Evolutionary conservation across 2,113 vertebrate genomes (phyloP).

Genomic region (Ptilonorhynchus violaceus): DNA sequence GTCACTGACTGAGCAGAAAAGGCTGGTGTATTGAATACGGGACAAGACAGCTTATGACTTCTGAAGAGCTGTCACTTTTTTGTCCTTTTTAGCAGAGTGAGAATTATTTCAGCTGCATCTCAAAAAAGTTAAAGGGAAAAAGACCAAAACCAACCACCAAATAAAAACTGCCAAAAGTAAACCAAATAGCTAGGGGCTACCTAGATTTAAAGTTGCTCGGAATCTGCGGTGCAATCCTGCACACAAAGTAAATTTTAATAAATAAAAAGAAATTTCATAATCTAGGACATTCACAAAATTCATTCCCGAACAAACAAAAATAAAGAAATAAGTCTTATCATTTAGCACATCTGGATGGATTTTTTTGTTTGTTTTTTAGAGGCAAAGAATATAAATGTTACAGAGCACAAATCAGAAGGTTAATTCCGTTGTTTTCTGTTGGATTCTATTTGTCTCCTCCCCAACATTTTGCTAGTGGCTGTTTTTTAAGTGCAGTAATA

Average conservation of each 20-base stretch:
- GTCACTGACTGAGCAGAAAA: background rate
- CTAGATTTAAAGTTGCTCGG: conserved; percentile 26
- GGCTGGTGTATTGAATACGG: background rate
- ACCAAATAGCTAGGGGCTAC: background rate
- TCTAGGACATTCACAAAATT: background rate
- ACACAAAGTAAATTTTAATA: conserved; percentile 15
- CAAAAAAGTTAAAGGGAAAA: background rate
- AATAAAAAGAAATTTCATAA: conserved; percentile 38
- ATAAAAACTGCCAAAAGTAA: background rate
- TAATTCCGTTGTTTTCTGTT: background rate
- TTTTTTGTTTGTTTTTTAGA: background rate
- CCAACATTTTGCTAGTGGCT: background rate
- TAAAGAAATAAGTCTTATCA: conserved; percentile 14
- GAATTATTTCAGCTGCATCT: conserved; percentile 56
- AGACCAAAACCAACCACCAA: background rate
- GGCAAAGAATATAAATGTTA: background rate
- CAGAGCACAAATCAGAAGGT: background rate
- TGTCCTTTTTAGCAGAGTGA: background rate
- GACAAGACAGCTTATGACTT: background rate
- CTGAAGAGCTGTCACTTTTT: background rate
- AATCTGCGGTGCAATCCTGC: conserved; percentile 8
- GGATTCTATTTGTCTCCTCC: background rate
- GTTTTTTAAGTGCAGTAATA: background rate
- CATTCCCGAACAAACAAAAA: conserved; percentile 50
- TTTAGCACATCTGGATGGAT: background rate